phyloP scores from a whole-genome alignment of 2,113 vertebrate genomes.

The Dipodomys merriami region DNA sequence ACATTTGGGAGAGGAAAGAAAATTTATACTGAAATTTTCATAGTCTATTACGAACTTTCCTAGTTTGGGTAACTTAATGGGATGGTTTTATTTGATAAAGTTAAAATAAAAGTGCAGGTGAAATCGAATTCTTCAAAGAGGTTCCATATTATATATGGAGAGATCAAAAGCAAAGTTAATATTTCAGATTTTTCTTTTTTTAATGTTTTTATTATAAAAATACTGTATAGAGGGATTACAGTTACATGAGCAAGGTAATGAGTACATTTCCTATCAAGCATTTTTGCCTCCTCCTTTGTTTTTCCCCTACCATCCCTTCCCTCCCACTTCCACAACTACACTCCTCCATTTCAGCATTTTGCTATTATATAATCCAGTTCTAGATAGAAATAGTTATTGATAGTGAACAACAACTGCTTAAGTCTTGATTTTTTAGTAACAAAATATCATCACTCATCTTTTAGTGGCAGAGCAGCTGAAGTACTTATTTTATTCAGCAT shows the following conservation, averaged over 20 bases:
- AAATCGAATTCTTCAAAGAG: conserved; percentile 11
- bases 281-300: no score
- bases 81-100: conserved; percentile 64
- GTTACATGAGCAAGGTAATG: no score
- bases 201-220: no score
- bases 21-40: background rate
- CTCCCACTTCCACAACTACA: no score
- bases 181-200: background rate
- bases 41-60: conserved; percentile 52
- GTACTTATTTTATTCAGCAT: background rate
- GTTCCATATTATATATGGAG: background rate
- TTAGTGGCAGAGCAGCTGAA: background rate
- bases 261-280: no score
- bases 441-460: background rate
- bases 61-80: conserved; percentile 46
- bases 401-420: background rate
- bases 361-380: background rate
- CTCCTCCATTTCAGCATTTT: background rate
- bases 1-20: background rate
- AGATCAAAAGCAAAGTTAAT: background rate
- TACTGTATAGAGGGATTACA: no score
- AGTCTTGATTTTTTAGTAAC: background rate
- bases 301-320: no score
- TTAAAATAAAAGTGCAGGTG: background rate
- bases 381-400: background rate